phyloP scores from a whole-genome alignment of 2,888 invertebrate species.

The Sturmia bella region DNA sequence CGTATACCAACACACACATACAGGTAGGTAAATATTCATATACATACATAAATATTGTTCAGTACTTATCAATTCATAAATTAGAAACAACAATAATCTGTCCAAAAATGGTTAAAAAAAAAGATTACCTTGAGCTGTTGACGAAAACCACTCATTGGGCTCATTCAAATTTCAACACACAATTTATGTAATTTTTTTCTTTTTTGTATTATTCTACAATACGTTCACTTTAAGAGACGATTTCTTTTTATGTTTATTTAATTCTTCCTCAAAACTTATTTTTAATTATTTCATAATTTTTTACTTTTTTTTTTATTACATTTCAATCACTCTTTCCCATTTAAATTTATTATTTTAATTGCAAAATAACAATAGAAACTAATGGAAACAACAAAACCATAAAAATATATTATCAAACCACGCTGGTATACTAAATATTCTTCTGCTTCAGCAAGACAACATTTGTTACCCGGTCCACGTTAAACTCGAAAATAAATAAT shows the following conservation, averaged over 20 bases:
- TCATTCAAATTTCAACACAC: conserved; percentile 75
- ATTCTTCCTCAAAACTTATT: not conserved
- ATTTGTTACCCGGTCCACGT: conserved; percentile 55
- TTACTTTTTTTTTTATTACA: conserved; percentile 7
- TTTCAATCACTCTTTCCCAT: not conserved
- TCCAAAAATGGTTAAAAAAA: conserved; percentile 15
- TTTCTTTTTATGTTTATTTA: not conserved
- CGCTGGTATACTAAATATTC: conserved; percentile 20
- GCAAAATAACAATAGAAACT: conserved; percentile 6
- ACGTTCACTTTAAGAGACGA: not conserved
- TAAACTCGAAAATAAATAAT: conserved; percentile 63
- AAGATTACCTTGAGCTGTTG: conserved; percentile 81
- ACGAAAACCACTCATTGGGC: conserved; percentile 81
- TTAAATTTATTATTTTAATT: conserved; percentile 29
- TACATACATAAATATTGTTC: no score
- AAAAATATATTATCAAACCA: conserved; percentile 18
- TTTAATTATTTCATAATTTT: not conserved
- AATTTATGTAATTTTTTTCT: conserved; percentile 17
- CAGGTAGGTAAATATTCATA: no score
- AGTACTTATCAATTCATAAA: no score
- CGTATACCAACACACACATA: not conserved
- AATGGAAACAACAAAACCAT: conserved; percentile 3
- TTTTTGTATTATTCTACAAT: not conserved
- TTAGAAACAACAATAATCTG: not conserved
- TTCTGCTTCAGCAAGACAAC: conserved; percentile 22